These are phyloP conservation scores for Passerina amoena DNA, from an alignment of 2,113 vertebrate species.

Conservation along the genomic window DNA sequence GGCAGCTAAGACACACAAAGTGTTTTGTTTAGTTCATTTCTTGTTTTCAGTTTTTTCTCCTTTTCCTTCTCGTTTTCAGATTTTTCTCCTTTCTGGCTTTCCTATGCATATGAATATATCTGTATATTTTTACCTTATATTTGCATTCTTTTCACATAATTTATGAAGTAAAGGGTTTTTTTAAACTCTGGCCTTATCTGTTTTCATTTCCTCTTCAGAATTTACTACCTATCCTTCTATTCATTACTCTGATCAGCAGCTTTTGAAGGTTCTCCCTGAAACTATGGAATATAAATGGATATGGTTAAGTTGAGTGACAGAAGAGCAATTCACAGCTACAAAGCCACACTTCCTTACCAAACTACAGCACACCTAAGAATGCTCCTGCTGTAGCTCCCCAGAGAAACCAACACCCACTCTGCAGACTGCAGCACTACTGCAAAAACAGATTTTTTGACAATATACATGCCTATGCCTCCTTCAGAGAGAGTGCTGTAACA, in stretches of 20 bases:
- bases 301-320: not conserved
- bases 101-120: not conserved
- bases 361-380: not conserved
- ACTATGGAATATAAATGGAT: not conserved
- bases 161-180: not conserved
- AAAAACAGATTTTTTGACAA: not conserved
- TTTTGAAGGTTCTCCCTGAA: not conserved
- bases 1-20: not conserved
- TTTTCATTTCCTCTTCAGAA: not conserved
- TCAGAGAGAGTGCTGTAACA: not conserved
- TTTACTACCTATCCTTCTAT: not conserved
- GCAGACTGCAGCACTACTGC: not conserved
- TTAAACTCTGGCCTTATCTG: not conserved
- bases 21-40: not conserved
- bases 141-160: not conserved
- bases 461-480: not conserved
- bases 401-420: not conserved
- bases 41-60: not conserved
- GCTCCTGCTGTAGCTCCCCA: not conserved
- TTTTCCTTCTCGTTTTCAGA: not conserved
- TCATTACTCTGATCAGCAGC: not conserved
- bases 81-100: not conserved
- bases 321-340: not conserved
- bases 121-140: not conserved
- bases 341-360: not conserved